phyloP scores from a whole-genome alignment of 1,140 invertebrate species.

The Apis laboriosa region DNA sequence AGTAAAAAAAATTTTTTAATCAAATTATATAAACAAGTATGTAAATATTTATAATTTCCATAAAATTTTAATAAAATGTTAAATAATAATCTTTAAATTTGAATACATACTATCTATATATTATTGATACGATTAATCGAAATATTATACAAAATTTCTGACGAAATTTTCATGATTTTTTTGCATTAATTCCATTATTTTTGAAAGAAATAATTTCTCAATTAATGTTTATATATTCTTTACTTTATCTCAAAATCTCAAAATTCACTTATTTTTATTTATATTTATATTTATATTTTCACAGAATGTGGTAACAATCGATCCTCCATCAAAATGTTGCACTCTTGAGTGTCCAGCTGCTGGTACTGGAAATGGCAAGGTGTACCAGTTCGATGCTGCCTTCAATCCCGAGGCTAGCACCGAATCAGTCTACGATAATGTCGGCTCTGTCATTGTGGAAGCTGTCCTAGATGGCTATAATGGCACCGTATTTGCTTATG shows the following conservation, averaged over 20 bases:
- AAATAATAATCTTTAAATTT: too few relatives aligned
- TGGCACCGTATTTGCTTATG: slow-evolving; percentile 93
- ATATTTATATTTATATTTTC: too few relatives aligned
- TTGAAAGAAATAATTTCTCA: too few relatives aligned
- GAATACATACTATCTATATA: too few relatives aligned
- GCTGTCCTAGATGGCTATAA: slow-evolving; percentile 94
- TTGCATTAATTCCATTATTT: too few relatives aligned
- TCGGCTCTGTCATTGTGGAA: slow-evolving; percentile 80
- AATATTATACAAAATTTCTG: too few relatives aligned
- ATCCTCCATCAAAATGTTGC: slow-evolving; percentile 87
- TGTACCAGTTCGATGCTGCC: slow-evolving; percentile 78
- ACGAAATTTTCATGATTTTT: too few relatives aligned
- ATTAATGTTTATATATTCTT: neutral
- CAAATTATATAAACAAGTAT: too few relatives aligned
- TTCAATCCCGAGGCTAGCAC: slow-evolving; percentile 73
- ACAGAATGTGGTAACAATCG: slow-evolving; percentile 89
- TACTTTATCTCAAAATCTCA: neutral
- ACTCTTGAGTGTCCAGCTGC: slow-evolving; percentile 85
- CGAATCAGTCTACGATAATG: slow-evolving; percentile 77
- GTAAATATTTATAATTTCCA: too few relatives aligned
- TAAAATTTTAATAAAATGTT: too few relatives aligned
- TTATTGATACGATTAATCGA: too few relatives aligned
- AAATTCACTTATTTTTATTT: neutral
- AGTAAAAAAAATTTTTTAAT: too few relatives aligned
- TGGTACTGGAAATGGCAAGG: slow-evolving; percentile 66